Evolutionary conservation across 2,113 vertebrate species (phyloP).

Genomic region (Myxocyprinus asiaticus): DNA sequence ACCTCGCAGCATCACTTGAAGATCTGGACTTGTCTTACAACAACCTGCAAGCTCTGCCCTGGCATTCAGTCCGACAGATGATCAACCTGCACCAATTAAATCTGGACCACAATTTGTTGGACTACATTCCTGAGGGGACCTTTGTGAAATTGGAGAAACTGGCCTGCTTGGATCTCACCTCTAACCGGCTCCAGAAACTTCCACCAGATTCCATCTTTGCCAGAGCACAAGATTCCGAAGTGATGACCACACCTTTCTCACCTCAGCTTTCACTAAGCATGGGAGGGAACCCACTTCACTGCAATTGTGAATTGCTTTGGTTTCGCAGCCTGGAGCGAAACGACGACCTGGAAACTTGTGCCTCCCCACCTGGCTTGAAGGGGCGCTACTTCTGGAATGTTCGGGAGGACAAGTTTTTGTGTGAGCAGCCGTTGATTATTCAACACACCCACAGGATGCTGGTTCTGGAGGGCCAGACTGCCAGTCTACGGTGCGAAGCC

Average conservation of each 20-base stretch:
- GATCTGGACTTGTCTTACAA: constrained; percentile 94
- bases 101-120: constrained; percentile 91
- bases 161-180: constrained; percentile 89
- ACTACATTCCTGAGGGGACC: constrained; percentile 90
- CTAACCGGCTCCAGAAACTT: constrained; percentile 90
- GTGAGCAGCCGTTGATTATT: constrained; percentile 90
- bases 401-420: constrained; percentile 87
- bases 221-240: constrained; percentile 80
- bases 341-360: constrained; percentile 91
- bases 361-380: constrained; percentile 85
- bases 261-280: constrained; percentile 87
- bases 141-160: constrained; percentile 83
- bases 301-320: constrained; percentile 94
- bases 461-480: constrained; percentile 89
- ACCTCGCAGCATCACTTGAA: constrained; percentile 84
- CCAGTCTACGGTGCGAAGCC: constrained; percentile 88
- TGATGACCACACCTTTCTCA: constrained; percentile 78
- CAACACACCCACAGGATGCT: constrained; percentile 90
- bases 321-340: constrained; percentile 85
- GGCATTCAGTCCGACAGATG: constrained; percentile 88
- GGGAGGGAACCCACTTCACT: constrained; percentile 91
- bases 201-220: constrained; percentile 90
- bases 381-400: constrained; percentile 93
- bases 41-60: constrained; percentile 85
- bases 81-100: constrained; percentile 91